Conservation (phyloP, 2,797 vertebrate genomes). For the Meda fulgida region DNA sequence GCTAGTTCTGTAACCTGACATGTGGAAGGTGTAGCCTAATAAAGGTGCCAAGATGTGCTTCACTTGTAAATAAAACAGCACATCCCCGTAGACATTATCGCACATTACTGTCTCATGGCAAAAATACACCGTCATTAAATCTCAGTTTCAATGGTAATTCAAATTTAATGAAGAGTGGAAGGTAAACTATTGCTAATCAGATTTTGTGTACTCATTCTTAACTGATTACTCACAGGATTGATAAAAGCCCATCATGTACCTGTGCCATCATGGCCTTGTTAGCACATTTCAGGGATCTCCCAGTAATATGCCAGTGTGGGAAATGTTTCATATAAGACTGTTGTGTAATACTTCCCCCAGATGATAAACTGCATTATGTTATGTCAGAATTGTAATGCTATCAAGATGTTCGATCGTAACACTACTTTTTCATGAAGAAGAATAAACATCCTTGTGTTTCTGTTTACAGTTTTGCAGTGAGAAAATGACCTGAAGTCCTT, state of each 20-base stretch:
- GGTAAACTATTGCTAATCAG: constrained; percentile 37
- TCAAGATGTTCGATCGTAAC: neutral
- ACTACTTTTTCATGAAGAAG: neutral
- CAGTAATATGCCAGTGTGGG: neutral
- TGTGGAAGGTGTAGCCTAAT: neutral
- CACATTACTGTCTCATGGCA: constrained; percentile 8
- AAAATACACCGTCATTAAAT: constrained; percentile 27
- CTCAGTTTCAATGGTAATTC: constrained; percentile 23
- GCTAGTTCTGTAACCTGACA: constrained; percentile 11
- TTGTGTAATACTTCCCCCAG: neutral
- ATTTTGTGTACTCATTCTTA: constrained; percentile 5
- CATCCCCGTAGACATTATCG: neutral
- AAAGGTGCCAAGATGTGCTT: constrained; percentile 20
- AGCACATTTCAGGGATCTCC: neutral
- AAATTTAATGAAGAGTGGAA: constrained; percentile 26
- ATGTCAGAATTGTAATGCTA: neutral
- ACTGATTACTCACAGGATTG: constrained; percentile 4
- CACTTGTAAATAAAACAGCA: constrained; percentile 24
- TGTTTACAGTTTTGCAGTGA: neutral
- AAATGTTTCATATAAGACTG: neutral
- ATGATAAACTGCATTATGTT: neutral
- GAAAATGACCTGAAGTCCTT: neutral
- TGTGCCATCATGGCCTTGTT: neutral
- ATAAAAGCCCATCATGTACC: neutral
- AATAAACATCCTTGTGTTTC: neutral